Evolutionary conservation across 2,797 vertebrate species (phyloP).

Genomic region (Lepilemur ruficaudatus): DNA sequence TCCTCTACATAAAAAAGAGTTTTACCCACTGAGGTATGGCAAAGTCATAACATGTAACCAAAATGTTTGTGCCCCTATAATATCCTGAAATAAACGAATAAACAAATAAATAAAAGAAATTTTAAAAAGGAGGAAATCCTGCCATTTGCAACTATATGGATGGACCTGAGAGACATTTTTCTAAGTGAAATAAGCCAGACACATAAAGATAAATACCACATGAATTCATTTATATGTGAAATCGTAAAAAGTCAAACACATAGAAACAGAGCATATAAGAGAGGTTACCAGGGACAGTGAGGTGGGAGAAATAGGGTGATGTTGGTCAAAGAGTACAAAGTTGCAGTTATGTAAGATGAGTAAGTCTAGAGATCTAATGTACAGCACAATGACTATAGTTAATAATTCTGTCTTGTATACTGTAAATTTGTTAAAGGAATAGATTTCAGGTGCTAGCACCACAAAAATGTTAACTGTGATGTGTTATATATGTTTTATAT

Average conservation of each 20-base stretch:
- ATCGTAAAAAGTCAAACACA: not conserved
- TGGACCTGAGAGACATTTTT: not conserved
- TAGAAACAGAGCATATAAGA: not conserved
- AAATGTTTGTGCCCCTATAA: too few species aligned
- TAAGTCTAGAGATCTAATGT: not conserved
- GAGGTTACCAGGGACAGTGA: not conserved
- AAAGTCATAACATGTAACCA: too few species aligned
- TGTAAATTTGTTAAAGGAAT: not conserved
- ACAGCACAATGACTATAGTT: not conserved
- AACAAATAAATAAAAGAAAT: too few species aligned
- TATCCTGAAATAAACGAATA: too few species aligned
- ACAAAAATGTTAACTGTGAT: not conserved
- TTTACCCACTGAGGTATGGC: too few species aligned
- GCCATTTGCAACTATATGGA: not conserved
- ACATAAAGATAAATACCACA: not conserved
- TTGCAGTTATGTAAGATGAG: not conserved
- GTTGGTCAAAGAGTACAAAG: not conserved
- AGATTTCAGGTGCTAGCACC: not conserved
- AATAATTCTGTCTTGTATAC: not conserved
- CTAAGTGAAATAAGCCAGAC: not conserved
- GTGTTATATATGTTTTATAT: too few species aligned
- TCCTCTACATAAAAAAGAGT: too few species aligned
- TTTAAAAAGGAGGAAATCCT: not conserved
- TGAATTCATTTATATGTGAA: not conserved
- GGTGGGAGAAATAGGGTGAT: not conserved